Conservation (phyloP, 1,140 invertebrate genomes). For the Lordiphosa mommai region DNA sequence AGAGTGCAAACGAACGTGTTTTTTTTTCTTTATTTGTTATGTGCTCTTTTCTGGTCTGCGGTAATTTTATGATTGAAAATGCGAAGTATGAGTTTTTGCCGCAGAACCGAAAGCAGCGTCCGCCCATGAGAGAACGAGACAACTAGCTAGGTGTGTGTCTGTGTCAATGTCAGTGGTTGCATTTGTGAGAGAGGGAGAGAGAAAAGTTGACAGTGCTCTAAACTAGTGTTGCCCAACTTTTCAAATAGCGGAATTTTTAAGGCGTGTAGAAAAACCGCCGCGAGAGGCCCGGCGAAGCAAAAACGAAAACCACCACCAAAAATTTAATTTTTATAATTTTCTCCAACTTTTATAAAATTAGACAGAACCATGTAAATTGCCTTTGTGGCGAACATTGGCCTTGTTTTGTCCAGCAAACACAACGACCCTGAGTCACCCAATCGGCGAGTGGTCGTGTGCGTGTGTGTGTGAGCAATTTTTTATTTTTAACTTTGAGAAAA, state of each 20-base stretch:
- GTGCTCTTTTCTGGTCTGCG: slow-evolving; percentile 45
- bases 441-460: slow-evolving; percentile 1
- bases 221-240: slow-evolving; percentile 49
- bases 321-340: too few relatives aligned
- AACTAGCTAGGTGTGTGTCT: slow-evolving; percentile 18
- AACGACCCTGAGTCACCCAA: slow-evolving; percentile 36
- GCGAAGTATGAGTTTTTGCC: slow-evolving; percentile 32
- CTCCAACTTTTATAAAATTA: too few relatives aligned
- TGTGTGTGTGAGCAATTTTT: slow-evolving; percentile 5
- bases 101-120: slow-evolving; percentile 33
- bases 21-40: slow-evolving; percentile 44
- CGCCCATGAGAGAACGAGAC: slow-evolving; percentile 37
- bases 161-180: slow-evolving; percentile 67
- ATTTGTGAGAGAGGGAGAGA: slow-evolving; percentile 38
- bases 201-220: slow-evolving; percentile 26
- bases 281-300: slow-evolving; percentile 8
- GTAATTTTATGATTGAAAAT: slow-evolving; percentile 56
- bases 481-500: slow-evolving; percentile 21
- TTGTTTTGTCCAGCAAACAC: slow-evolving; percentile 39
- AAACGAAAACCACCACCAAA: slow-evolving; percentile 11
- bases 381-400: background rate
- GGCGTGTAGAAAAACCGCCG: slow-evolving; percentile 23
- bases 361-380: too few relatives aligned
- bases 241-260: slow-evolving; percentile 23
- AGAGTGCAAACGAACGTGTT: slow-evolving; percentile 14